A percentile compares a stretch with the other conserved stretches of the same genome.
Evolutionary conservation across 2,797 vertebrate genomes (phyloP).

Genomic region (Paratrypauchen microcephalus): DNA sequence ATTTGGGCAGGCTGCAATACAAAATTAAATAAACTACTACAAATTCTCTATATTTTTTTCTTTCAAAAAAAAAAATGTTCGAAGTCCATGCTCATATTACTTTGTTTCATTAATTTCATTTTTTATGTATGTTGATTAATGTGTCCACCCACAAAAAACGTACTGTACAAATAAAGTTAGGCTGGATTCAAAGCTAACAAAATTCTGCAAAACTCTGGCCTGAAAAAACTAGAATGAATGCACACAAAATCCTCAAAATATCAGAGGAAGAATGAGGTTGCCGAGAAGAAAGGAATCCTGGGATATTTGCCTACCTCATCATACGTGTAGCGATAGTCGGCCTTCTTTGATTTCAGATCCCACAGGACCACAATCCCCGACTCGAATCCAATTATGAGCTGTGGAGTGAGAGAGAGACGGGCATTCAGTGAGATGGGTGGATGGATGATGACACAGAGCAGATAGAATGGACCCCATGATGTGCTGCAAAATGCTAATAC

Average conservation of each 20-base stretch:
- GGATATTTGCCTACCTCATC: conserved; percentile 89
- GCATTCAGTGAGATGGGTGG: conserved; percentile 55
- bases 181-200: neutral
- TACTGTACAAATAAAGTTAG: no score
- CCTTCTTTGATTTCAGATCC: conserved; percentile 99
- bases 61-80: neutral
- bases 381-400: conserved; percentile 99
- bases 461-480: conserved; percentile 53
- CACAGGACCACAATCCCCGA: conserved; percentile 94
- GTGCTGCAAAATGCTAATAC: conserved; percentile 56
- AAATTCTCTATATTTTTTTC: neutral
- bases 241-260: conserved; percentile 22
- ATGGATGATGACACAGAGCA: conserved; percentile 50
- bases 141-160: no score
- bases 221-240: neutral
- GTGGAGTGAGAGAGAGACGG: conserved; percentile 69
- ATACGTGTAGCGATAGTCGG: conserved; percentile 96
- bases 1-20: no score
- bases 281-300: conserved; percentile 36
- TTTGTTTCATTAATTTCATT: no score
- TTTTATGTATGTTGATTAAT: no score
- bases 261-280: conserved; percentile 36
- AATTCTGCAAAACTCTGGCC: neutral
- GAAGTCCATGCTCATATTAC: neutral
- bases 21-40: no score